Conservation (phyloP, 2,113 vertebrate genomes). For the Ameiurus melas region DNA sequence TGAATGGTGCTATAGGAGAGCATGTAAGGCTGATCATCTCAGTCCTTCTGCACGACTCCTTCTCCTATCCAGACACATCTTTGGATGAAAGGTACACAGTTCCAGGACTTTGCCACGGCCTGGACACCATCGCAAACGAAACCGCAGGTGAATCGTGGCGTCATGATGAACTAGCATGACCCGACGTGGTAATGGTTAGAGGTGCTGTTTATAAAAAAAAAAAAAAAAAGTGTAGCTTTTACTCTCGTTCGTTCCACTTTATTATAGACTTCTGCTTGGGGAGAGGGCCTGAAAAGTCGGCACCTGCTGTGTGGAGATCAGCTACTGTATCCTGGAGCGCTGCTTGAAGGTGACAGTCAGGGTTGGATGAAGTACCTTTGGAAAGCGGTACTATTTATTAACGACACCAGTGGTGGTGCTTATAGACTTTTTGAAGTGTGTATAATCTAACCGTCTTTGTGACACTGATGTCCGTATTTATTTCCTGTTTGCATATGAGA, state of each 20-base stretch:
- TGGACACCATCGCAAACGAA: background rate
- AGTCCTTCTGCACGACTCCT: background rate
- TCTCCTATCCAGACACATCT: constrained; percentile 1
- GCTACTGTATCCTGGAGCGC: background rate
- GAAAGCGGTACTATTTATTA: background rate
- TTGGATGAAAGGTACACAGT: constrained; percentile 42
- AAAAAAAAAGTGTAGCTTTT: background rate
- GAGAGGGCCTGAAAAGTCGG: background rate
- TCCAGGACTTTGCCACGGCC: background rate
- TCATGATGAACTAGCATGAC: no score
- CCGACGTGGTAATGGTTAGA: background rate
- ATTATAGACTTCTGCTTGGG: background rate
- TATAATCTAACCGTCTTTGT: background rate
- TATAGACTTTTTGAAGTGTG: background rate
- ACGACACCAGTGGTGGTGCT: background rate
- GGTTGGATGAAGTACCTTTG: background rate
- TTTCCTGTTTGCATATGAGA: background rate
- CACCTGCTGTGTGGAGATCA: constrained; percentile 16
- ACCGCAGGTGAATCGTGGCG: background rate
- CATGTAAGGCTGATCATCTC: background rate
- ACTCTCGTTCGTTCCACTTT: background rate
- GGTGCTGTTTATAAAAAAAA: background rate
- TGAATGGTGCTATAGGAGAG: constrained; percentile 35
- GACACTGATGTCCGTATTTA: background rate
- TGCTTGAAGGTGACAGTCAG: background rate